Evolutionary conservation across 2,113 vertebrate species (phyloP), one percentile per base, ranked within the genome.

Genomic region (Polypterus bichir): DNA sequence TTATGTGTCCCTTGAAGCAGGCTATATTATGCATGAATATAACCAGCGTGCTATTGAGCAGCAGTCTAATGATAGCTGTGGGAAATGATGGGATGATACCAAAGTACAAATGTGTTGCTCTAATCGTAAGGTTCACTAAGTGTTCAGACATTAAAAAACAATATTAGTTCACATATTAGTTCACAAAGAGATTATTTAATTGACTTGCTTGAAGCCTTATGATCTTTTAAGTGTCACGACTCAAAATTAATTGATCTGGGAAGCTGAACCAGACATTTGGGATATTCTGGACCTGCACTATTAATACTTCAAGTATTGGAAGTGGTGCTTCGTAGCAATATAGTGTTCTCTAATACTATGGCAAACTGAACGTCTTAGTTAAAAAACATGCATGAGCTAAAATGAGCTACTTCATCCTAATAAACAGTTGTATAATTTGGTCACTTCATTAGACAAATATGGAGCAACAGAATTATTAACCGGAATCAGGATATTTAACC

Each of bases 131-230:
- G 54, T 60, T 51, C 47, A 65, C 54, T 45, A 48, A 59, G 54
- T 59, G 60, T 62, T 66, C 61, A 62, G 62, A 66, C 65, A 59
- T 46, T 54, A 45, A 45, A 27, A 9, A 27, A 44, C 51, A 51
- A 44, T 51, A 45, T 56, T 52, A 27, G 27, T 27, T 27, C 27
- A 27, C 27, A 27, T 27, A 27, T 55, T 58, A 45, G 44, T 58
- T 58, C 10, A 54, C 60, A 62, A 59, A 49, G 60, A 51, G 49
- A 61, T 51, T 57, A 27, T 54, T 46, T 62, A 66, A 62, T 66
- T 59, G 65, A 54, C 61, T 66, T 62, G 60, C 65, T 52, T 66
- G 65, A 46, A 66, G 65, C 59, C 59, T 66, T 62, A 66, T 66
- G 65, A 59, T 66, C 56, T 62, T 62, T 61, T 61, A 46, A 53